phyloP scores from a whole-genome alignment of 1,140 invertebrate genomes.

The Cardiocondyla obscurior region DNA sequence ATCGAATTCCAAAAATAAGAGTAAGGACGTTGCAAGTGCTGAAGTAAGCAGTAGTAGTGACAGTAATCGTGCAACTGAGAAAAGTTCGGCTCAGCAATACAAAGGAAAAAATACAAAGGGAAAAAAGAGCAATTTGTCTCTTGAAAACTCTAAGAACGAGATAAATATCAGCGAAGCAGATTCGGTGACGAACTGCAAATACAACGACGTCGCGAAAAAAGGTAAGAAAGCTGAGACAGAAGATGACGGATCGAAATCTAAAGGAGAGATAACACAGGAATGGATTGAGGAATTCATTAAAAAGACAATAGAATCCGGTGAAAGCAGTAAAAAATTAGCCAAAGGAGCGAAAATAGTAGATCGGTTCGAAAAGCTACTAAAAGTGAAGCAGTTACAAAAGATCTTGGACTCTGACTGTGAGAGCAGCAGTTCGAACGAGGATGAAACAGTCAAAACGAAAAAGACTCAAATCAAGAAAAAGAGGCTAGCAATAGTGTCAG shows the following conservation, averaged over 20 bases:
- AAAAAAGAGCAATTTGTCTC: background rate
- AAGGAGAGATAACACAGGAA: slow-evolving; percentile 62
- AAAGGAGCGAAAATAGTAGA: slow-evolving; percentile 72
- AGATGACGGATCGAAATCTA: slow-evolving; percentile 50
- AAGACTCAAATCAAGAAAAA: slow-evolving; percentile 68
- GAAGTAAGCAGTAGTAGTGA: slow-evolving; percentile 68
- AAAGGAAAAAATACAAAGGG: slow-evolving; percentile 4
- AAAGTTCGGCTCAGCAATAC: background rate
- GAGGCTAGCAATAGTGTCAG: slow-evolving; percentile 73
- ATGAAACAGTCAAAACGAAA: slow-evolving; percentile 62
- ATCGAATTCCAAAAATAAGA: background rate
- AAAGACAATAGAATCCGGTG: slow-evolving; percentile 71
- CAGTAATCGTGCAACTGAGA: background rate
- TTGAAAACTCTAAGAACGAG: background rate
- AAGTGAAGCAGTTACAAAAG: too few species aligned
- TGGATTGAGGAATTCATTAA: slow-evolving; percentile 72
- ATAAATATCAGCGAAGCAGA: slow-evolving; percentile 5
- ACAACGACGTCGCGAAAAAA: background rate
- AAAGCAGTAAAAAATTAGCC: slow-evolving; percentile 70
- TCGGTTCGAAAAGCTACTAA: slow-evolving; percentile 74
- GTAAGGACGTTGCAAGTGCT: slow-evolving; percentile 25
- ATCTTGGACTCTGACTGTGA: slow-evolving; percentile 74
- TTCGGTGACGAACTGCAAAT: background rate
- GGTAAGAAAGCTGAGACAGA: slow-evolving; percentile 35
- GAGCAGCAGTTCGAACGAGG: slow-evolving; percentile 68